These are phyloP conservation scores for Epizoanthus stellaris DNA, from an alignment of 92 coral and sea anemone species.

Conservation along the genomic window DNA sequence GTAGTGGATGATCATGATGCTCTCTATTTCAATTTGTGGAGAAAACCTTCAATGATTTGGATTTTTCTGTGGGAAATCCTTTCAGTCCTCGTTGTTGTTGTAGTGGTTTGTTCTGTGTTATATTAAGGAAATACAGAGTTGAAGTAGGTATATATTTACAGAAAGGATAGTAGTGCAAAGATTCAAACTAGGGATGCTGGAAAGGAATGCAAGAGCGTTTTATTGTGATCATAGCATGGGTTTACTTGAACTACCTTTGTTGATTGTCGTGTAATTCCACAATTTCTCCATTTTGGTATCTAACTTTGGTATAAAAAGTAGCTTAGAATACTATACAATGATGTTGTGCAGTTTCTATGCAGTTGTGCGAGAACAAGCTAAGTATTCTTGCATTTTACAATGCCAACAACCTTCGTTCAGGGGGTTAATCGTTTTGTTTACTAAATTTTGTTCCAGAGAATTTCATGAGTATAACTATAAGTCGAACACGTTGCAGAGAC, in stretches of 20 bases:
- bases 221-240: conserved; percentile 48
- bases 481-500: conserved; percentile 26
- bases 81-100: background rate
- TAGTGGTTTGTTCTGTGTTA: background rate
- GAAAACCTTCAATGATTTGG: conserved; percentile 38
- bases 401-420: conserved; percentile 34
- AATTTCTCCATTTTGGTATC: conserved; percentile 10
- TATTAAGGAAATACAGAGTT: background rate
- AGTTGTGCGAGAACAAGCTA: conserved; percentile 1
- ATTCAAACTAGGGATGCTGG: conserved; percentile 12
- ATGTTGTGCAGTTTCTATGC: background rate
- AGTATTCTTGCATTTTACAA: conserved; percentile 1
- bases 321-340: background rate
- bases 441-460: conserved; percentile 38
- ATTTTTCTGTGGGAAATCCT: conserved; percentile 29
- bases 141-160: background rate
- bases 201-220: conserved; percentile 21
- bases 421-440: conserved; percentile 48
- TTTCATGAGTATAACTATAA: background rate
- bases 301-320: conserved; percentile 2
- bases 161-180: background rate
- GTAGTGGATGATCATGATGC: background rate
- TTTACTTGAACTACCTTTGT: conserved; percentile 33
- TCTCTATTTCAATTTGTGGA: conserved; percentile 14
- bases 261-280: conserved; percentile 6